phyloP scores from a whole-genome alignment of 2,113 vertebrate species.

The Electrona antarctica region DNA sequence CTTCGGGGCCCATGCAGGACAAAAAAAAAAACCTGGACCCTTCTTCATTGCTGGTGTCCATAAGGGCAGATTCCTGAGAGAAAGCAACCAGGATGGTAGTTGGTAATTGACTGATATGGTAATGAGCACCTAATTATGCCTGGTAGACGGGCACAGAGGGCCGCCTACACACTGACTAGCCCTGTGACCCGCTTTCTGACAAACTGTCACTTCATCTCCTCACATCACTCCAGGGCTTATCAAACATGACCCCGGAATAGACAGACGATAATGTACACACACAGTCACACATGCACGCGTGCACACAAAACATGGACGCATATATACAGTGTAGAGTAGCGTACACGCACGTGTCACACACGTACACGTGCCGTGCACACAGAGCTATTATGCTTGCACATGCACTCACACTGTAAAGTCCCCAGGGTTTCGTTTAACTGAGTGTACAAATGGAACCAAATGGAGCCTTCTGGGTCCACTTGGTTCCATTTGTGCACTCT shows the following conservation, averaged over 20 bases:
- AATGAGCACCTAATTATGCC: conserved; percentile 83
- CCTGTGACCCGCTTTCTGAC: conserved; percentile 81
- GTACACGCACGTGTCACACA: conserved; percentile 31
- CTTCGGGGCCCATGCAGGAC: conserved; percentile 61
- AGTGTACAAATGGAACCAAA: background rate
- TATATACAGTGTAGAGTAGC: conserved; percentile 21
- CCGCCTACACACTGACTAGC: conserved; percentile 66
- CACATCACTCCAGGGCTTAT: conserved; percentile 76
- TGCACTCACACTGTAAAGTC: conserved; percentile 18
- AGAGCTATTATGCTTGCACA: conserved; percentile 31
- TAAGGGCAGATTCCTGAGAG: conserved; percentile 83
- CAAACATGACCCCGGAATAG: conserved; percentile 79
- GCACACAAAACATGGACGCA: conserved; percentile 13
- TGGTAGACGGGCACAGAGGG: conserved; percentile 56
- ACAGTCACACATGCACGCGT: conserved; percentile 17
- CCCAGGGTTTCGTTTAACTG: background rate
- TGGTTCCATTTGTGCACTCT: conserved; percentile 45
- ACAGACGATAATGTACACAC: conserved; percentile 49
- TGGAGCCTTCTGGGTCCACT: conserved; percentile 24
- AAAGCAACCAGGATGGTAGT: conserved; percentile 75
- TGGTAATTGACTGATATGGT: conserved; percentile 81
- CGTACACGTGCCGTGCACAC: conserved; percentile 2
- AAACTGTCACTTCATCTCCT: conserved; percentile 79
- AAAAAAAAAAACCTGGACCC: conserved; percentile 51
- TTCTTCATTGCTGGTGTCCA: conserved; percentile 74